A percentile compares a stretch with the other conserved stretches of the same genome.
Conservation (phyloP, 2,113 vertebrate genomes). For the Corythoichthys intestinalis region DNA sequence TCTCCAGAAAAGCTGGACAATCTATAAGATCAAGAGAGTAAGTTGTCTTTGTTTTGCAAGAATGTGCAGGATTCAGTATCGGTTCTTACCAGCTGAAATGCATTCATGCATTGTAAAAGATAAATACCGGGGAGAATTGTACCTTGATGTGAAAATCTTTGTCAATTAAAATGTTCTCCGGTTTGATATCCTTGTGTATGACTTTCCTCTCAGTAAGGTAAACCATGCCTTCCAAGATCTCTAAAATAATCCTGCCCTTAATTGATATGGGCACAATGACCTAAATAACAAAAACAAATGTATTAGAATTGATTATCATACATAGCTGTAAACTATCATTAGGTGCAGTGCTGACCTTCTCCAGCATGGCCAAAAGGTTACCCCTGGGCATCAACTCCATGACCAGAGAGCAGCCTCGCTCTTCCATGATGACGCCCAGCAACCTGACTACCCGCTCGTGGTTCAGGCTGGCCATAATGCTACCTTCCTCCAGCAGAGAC, state of each 20-base stretch:
- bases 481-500: slow-evolving; percentile 86
- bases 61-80: neutral
- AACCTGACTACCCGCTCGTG: slow-evolving; percentile 86
- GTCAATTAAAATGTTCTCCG: slow-evolving; percentile 92
- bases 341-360: slow-evolving; percentile 64
- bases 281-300: slow-evolving; percentile 59
- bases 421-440: slow-evolving; percentile 87
- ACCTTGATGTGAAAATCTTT: slow-evolving; percentile 93
- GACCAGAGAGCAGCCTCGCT: slow-evolving; percentile 85
- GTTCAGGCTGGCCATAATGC: slow-evolving; percentile 82
- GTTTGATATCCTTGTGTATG: slow-evolving; percentile 95
- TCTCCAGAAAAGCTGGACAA: slow-evolving; percentile 78
- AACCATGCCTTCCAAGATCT: slow-evolving; percentile 89
- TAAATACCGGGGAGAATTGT: slow-evolving; percentile 12
- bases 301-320: neutral
- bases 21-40: slow-evolving; percentile 58
- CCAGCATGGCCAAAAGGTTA: slow-evolving; percentile 84
- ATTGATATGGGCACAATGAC: slow-evolving; percentile 78
- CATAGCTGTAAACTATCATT: neutral
- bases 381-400: slow-evolving; percentile 89
- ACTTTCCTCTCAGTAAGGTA: slow-evolving; percentile 81
- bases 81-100: slow-evolving; percentile 38
- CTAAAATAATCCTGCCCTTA: slow-evolving; percentile 84
- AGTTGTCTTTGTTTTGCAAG: neutral
- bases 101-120: neutral